Evolutionary conservation across 2,113 vertebrate species (phyloP).

Genomic region (Chiloscyllium plagiosum): DNA sequence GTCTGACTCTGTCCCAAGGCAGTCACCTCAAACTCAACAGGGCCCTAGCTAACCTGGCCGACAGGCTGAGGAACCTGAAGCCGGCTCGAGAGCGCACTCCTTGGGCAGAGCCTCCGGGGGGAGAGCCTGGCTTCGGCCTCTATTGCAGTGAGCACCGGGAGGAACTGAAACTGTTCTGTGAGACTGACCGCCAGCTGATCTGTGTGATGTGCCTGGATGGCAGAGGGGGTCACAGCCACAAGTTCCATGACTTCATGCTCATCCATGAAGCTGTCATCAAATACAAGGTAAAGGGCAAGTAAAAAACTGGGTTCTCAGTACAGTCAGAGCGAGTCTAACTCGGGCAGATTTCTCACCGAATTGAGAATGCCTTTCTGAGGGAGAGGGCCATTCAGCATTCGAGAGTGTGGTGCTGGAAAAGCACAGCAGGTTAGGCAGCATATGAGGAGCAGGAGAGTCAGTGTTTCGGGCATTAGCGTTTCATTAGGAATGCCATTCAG

Average conservation of each 20-base stretch:
- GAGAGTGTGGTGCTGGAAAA: too few species aligned
- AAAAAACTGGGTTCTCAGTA: too few species aligned
- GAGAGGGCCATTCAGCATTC: background rate
- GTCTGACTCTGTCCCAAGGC: constrained; percentile 50
- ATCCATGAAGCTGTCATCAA: background rate
- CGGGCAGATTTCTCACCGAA: too few species aligned
- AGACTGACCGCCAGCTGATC: background rate
- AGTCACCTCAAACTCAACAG: constrained; percentile 39
- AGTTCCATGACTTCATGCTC: background rate
- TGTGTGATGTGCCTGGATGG: constrained; percentile 1
- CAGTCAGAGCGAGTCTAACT: too few species aligned
- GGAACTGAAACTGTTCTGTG: constrained; percentile 10
- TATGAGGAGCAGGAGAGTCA: too few species aligned
- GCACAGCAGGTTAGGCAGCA: too few species aligned
- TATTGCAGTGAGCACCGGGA: background rate
- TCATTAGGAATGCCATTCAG: background rate
- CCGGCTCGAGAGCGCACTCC: background rate
- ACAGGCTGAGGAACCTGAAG: background rate
- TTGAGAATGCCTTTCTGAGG: too few species aligned
- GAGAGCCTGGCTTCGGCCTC: too few species aligned
- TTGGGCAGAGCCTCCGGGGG: too few species aligned
- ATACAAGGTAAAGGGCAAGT: background rate
- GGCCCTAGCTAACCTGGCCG: background rate
- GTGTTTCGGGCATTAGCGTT: too few species aligned
- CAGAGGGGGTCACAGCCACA: background rate